Base-by-base conservation (phyloP, 2,113 vertebrate genomes). In the Piaya cayana region DNA sequence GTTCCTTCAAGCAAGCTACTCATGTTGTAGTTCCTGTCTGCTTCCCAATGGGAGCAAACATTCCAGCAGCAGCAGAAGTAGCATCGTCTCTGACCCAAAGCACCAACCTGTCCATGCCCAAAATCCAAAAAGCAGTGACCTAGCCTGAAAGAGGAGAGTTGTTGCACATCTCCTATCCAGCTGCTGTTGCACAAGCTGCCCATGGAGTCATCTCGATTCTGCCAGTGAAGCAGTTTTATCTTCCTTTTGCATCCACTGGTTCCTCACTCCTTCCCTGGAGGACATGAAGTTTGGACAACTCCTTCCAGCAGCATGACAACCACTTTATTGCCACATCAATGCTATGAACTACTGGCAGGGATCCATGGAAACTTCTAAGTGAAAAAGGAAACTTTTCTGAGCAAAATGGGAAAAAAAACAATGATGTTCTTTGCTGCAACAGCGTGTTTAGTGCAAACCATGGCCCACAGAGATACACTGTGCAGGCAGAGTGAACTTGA, bases 361-460 rank as follows among this genome's bases (percentile, higher is more conserved):
- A 97, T 76, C 84, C 95, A 92, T 9, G 2, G 23, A 94, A 95
- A 95, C n/a, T 58, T 90, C 68, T 34, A 76, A 89, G 42, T 82
- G 82, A 95, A 89, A 97, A 97, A 91, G 42, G 37, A 77, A 91
- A 93, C 52, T 72, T 79, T 87, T 78, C 81, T 25, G 49, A 92
- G 77, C 70, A 87, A 96, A 90, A 68, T 45, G 69, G 81, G 94
- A 75, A 93, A 69, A 93, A 69, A 15, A 39, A 11, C 76, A 70
- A 63, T 62, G 34, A 11, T 37, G 22, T 15, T 14, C 12, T 36
- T 63, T 59, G 37, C 67, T 91, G 75, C 69, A 19, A 36, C 64
- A 43, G 52, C 45, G 30, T 71, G 58, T 62, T 53, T 74, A 72
- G 55, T 45, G 53, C 78, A 95, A 96, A 92, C 64, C 22, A 19